Percentiles rank a stretch among this genome's conserved stretches.
These are phyloP conservation scores for Mesodorylaimus sp. DNA, from an alignment of 2,888 invertebrate species.

Conservation along the genomic window DNA sequence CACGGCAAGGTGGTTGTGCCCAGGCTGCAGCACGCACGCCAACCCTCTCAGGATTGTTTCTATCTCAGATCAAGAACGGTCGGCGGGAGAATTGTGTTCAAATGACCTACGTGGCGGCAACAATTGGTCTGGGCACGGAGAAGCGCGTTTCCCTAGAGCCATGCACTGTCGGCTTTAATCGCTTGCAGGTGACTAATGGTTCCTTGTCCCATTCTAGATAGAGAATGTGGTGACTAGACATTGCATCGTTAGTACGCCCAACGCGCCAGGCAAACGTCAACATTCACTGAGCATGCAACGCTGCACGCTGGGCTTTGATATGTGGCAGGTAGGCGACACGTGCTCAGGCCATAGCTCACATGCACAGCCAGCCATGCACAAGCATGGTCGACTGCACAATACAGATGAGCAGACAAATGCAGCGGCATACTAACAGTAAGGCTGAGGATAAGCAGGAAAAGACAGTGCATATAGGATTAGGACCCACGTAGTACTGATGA, in stretches of 20 bases:
- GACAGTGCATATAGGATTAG: no score
- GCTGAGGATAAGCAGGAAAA: no score
- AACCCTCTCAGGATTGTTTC: no score
- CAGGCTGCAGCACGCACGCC: no score
- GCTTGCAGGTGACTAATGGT: constrained; percentile 4
- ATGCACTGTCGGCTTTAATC: constrained; percentile 2
- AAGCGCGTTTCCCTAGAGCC: constrained; percentile 5
- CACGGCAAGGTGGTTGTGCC: no score
- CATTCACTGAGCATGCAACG: constrained; percentile 18
- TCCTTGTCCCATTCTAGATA: constrained; percentile 1
- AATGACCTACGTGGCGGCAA: constrained; percentile 1
- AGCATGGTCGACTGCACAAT: no score
- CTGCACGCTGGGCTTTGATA: constrained; percentile 27
- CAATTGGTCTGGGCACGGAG: neutral
- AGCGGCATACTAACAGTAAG: no score
- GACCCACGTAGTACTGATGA: no score
- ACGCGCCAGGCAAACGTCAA: constrained; percentile 18
- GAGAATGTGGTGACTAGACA: neutral
- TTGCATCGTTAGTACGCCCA: constrained; percentile 23
- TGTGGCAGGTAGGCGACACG: constrained; percentile 27
- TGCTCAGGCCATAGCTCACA: no score
- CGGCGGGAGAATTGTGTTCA: neutral
- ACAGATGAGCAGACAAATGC: no score
- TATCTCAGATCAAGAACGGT: constrained; percentile 6
- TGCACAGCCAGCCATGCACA: no score